phyloP scores from a whole-genome alignment of 2,797 vertebrate species.

The Siniperca undulata region DNA sequence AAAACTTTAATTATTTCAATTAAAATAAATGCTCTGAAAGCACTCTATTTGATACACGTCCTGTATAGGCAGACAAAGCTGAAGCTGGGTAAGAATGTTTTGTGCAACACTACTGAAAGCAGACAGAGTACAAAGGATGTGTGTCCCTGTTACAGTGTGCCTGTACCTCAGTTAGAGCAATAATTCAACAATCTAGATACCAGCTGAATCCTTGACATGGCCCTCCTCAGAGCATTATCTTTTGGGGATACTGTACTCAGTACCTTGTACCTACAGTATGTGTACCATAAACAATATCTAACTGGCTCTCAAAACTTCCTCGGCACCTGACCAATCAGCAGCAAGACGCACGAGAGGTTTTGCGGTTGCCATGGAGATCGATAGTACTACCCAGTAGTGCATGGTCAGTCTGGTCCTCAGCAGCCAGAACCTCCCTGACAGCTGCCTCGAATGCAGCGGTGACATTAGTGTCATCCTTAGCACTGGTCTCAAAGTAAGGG shows the following conservation, averaged over 20 bases:
- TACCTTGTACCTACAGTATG: slow-evolving; percentile 53
- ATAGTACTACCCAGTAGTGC: slow-evolving; percentile 92
- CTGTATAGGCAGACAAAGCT: slow-evolving; percentile 48
- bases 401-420: slow-evolving; percentile 95
- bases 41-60: slow-evolving; percentile 41
- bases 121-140: slow-evolving; percentile 49
- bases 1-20: slow-evolving; percentile 26
- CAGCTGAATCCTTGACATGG: slow-evolving; percentile 45
- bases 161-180: slow-evolving; percentile 48
- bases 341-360: slow-evolving; percentile 90
- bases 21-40: slow-evolving; percentile 55
- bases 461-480: slow-evolving; percentile 98
- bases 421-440: slow-evolving; percentile 92
- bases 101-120: slow-evolving; percentile 62
- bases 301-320: slow-evolving; percentile 49
- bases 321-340: slow-evolving; percentile 85
- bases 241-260: slow-evolving; percentile 38
- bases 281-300: slow-evolving; percentile 61
- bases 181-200: slow-evolving; percentile 48
- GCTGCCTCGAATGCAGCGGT: slow-evolving; percentile 96
- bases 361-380: slow-evolving; percentile 93
- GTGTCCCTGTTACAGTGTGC: slow-evolving; percentile 55
- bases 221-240: slow-evolving; percentile 50
- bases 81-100: slow-evolving; percentile 37
- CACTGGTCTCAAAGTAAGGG: slow-evolving; percentile 98